These are phyloP conservation scores for Girardinus metallicus DNA, from an alignment of 2,797 vertebrate species.

Conservation along the genomic window DNA sequence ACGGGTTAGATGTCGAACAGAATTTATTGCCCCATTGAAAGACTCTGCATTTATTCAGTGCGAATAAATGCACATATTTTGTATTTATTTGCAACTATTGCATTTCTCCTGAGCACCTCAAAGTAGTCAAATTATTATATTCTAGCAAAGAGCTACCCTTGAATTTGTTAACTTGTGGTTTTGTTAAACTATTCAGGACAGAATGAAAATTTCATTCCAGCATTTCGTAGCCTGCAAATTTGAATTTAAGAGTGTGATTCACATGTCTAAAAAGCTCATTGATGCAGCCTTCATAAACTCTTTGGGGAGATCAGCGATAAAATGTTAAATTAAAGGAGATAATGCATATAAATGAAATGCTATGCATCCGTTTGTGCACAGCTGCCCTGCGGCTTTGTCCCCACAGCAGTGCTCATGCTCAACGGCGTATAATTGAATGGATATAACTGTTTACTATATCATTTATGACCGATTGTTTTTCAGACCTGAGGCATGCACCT, in stretches of 20 bases:
- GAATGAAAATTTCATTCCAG: constrained; percentile 6
- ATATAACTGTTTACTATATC: constrained; percentile 32
- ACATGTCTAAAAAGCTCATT: neutral
- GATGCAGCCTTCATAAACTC: neutral
- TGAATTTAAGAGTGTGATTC: neutral
- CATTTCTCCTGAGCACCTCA: neutral
- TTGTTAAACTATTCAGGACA: constrained; percentile 3
- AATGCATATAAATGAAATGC: constrained; percentile 19
- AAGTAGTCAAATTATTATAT: neutral
- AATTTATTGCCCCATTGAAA: neutral
- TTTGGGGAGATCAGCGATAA: neutral
- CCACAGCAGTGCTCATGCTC: constrained; percentile 27
- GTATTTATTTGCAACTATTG: neutral
- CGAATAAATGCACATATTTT: neutral
- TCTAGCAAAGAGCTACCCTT: constrained; percentile 18
- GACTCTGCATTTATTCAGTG: neutral
- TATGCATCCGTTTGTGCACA: constrained; percentile 1
- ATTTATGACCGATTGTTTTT: constrained; percentile 24
- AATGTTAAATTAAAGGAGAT: constrained; percentile 12
- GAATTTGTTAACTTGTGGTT: constrained; percentile 2
- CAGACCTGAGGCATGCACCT: constrained; percentile 20
- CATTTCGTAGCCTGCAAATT: neutral
- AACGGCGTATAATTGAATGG: constrained; percentile 43
- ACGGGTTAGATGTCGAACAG: neutral
- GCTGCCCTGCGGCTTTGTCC: constrained; percentile 16